Base-by-base conservation (phyloP, 2,797 vertebrate species). In the Sebastolobus altivelis region DNA sequence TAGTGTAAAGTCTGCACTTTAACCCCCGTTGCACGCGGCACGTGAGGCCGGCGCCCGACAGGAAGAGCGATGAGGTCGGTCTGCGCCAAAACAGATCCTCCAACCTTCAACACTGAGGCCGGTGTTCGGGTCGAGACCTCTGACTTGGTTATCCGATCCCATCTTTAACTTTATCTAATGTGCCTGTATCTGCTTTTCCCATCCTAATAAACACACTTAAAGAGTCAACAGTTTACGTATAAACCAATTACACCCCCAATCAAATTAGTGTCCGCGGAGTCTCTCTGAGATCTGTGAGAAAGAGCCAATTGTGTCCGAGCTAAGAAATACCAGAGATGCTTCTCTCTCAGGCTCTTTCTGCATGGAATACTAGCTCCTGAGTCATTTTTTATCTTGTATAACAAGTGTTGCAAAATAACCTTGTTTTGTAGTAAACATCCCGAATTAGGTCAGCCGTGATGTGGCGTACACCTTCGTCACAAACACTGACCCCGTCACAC, bases 1-100 rank as follows among this genome's bases (percentile, higher is more conserved):
- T 85, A 90, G 80, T 91, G 92, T 89, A 58, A 80, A 60, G 85
- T 88, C 87, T 88, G 86, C 89, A 90, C 86, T 92, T 88, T 89
- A 89, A 90, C 88, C 87, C 65, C 74, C 29, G 31, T 61, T 77
- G 83, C 61, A 20, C 46, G 77, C 31, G 38, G 75, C 52, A 22
- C 77, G 74, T 10, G 72, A 75, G 65, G 69, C 75, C 55, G 16
- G 59, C 29, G 77, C 75, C 75, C 22, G 43, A 86, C 72, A 67
- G 46, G 63, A 27, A 43, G 65, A 29, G 29, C 9, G 62, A 80
- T 63, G 69, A 87, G 63, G 74, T 82, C 87, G 73, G 56, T 38
- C 58, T 68, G 75, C 75, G 6, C 22, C 75, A 72, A 56, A 72
- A 38, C 25, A 35, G 20, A 22, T 49, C 52, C 12, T 52, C 7